Conservation (phyloP, 1,140 invertebrate species). For the Sitobion miscanthi region DNA sequence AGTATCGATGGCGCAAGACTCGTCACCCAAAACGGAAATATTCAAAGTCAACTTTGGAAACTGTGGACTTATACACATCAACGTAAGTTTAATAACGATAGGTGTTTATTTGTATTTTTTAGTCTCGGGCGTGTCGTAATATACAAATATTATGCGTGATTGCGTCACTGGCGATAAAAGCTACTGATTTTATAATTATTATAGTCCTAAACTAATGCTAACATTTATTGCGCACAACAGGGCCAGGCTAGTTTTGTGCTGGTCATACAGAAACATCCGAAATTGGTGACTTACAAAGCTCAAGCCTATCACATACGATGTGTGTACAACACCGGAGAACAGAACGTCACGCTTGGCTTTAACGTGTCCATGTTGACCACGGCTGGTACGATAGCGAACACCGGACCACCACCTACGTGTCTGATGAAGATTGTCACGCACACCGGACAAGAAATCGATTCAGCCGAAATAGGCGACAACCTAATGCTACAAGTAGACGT, state of each 20-base stretch:
- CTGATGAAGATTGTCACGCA: conserved; percentile 89
- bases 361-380: conserved; percentile 95
- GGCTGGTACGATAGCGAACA: conserved; percentile 92
- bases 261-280: conserved; percentile 94
- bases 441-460: conserved; percentile 85
- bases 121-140: background rate
- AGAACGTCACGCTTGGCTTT: conserved; percentile 90
- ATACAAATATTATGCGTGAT: background rate
- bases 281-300: conserved; percentile 91
- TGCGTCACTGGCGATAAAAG: background rate
- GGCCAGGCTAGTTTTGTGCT: conserved; percentile 90
- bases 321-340: conserved; percentile 91
- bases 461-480: conserved; percentile 91
- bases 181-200: background rate
- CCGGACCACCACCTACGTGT: conserved; percentile 90
- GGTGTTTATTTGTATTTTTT: background rate
- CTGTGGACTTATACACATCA: conserved; percentile 88
- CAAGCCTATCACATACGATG: conserved; percentile 95
- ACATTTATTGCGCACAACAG: conserved; percentile 64
- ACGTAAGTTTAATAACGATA: conserved; percentile 69
- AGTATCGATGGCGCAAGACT: conserved; percentile 74
- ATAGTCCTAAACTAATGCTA: background rate
- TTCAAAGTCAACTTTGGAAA: conserved; percentile 92
- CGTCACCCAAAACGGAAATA: conserved; percentile 74
- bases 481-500: conserved; percentile 90